A percentile compares a stretch with the other conserved stretches of the same genome.
phyloP scores from a whole-genome alignment of 2,113 vertebrate genomes.

The Petaurus breviceps region DNA sequence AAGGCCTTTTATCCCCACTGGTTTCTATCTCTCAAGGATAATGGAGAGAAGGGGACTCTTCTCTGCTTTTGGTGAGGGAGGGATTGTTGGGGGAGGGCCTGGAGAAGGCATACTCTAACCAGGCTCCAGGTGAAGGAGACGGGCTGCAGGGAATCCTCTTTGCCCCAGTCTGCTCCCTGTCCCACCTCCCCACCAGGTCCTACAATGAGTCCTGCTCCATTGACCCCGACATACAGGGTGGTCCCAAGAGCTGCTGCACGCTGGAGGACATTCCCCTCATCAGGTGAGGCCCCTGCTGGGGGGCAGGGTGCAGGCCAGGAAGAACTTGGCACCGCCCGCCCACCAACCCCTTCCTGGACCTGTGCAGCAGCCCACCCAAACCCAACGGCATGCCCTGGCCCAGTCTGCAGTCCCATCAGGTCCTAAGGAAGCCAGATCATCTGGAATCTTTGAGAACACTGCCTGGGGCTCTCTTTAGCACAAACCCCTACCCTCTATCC shows the following conservation, averaged over 20 bases:
- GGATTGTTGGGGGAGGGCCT: not conserved
- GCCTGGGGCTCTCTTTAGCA: not conserved
- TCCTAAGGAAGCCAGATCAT: not conserved
- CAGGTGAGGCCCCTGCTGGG: conserved; percentile 83
- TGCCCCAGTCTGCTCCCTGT: conserved; percentile 47
- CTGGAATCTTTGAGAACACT: not conserved
- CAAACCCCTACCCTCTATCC: not conserved
- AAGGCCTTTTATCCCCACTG: conserved; percentile 15
- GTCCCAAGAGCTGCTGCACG: conserved; percentile 94
- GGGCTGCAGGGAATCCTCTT: not conserved
- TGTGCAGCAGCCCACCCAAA: not conserved
- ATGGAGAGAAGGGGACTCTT: conserved; percentile 5
- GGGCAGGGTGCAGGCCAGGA: not conserved
- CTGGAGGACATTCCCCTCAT: conserved; percentile 93
- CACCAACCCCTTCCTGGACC: not conserved
- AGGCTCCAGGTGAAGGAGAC: not conserved
- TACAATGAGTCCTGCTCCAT: conserved; percentile 94
- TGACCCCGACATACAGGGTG: conserved; percentile 89
- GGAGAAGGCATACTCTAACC: conserved; percentile 25
- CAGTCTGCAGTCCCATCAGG: not conserved
- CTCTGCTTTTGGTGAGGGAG: conserved; percentile 39
- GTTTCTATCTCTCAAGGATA: conserved; percentile 34
- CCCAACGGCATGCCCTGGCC: not conserved
- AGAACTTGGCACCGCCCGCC: not conserved
- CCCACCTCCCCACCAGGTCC: conserved; percentile 80